Percentiles rank a stretch among this genome's conserved stretches.
phyloP scores from a whole-genome alignment of 2,113 vertebrate species.

The Triplophysa rosa region DNA sequence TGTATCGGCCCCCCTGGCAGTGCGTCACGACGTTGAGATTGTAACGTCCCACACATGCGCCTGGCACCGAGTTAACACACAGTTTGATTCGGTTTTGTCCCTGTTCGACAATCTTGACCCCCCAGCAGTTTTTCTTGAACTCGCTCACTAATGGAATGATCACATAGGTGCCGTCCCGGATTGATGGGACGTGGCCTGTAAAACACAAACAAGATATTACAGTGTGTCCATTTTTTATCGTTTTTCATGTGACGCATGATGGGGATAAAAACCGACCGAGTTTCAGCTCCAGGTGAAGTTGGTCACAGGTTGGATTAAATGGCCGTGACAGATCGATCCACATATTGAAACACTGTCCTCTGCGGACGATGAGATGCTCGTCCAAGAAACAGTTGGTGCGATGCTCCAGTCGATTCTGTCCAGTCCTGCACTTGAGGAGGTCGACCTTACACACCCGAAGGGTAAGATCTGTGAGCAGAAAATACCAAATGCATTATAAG shows the following conservation, averaged over 20 bases:
- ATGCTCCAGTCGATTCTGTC: slow-evolving; percentile 71
- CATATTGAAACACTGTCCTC: slow-evolving; percentile 79
- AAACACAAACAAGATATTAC: not conserved
- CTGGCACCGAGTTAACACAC: not conserved
- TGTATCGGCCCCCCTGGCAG: slow-evolving; percentile 54
- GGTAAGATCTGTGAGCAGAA: not conserved
- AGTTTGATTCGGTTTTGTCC: slow-evolving; percentile 27
- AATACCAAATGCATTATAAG: not conserved
- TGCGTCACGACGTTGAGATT: slow-evolving; percentile 4
- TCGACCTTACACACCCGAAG: slow-evolving; percentile 69
- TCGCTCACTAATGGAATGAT: slow-evolving; percentile 1
- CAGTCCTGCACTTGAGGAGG: slow-evolving; percentile 69
- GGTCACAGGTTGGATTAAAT: slow-evolving; percentile 68
- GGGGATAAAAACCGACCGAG: slow-evolving; percentile 66
- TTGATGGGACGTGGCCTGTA: not conserved
- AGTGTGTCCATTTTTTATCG: not conserved
- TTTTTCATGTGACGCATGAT: not conserved
- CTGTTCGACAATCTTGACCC: not conserved
- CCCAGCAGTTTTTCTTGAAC: slow-evolving; percentile 34
- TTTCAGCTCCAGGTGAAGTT: slow-evolving; percentile 75
- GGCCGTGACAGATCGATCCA: slow-evolving; percentile 73
- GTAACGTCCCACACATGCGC: slow-evolving; percentile 26
- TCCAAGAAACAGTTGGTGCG: slow-evolving; percentile 78
- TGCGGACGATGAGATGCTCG: slow-evolving; percentile 73
- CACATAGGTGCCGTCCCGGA: slow-evolving; percentile 15